Percentiles rank a stretch among this genome's conserved stretches.
These are phyloP conservation scores for Scrobipalpa atriplicella DNA, from an alignment of 2,888 invertebrate genomes.

Conservation along the genomic window DNA sequence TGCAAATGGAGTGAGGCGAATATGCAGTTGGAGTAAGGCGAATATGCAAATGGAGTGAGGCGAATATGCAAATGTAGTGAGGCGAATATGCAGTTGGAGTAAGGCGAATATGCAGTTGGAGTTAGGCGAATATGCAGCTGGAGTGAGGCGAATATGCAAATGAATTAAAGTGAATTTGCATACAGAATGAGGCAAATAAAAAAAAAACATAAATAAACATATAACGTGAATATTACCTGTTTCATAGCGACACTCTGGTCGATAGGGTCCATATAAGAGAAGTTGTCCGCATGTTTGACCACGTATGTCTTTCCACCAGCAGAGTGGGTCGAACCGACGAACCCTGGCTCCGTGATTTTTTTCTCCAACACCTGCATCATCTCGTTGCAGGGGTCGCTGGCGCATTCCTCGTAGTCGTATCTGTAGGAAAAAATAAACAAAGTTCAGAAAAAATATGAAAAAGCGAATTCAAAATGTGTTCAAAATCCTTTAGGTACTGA, in stretches of 20 bases:
- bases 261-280: conserved; percentile 97
- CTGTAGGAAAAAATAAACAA: conserved; percentile 65
- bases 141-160: neutral
- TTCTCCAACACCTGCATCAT: conserved; percentile 94
- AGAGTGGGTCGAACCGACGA: conserved; percentile 83
- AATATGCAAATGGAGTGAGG: too few species aligned
- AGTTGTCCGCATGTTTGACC: conserved; percentile 94
- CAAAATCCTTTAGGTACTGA: too few species aligned
- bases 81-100: too few species aligned
- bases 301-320: conserved; percentile 87
- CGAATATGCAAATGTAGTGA: too few species aligned
- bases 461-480: conserved; percentile 60
- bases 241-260: conserved; percentile 95
- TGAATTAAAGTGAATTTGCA: too few species aligned
- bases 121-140: too few species aligned
- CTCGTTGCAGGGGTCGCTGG: conserved; percentile 91
- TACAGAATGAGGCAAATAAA: too few species aligned
- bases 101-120: too few species aligned
- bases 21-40: neutral
- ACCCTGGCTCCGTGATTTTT: conserved; percentile 84
- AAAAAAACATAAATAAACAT: conserved; percentile 27
- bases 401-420: conserved; percentile 99
- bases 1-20: neutral
- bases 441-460: neutral
- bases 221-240: conserved; percentile 82